These are phyloP conservation scores for Atopsyche davidsoni DNA, from an alignment of 1,140 invertebrate species.

Conservation along the genomic window DNA sequence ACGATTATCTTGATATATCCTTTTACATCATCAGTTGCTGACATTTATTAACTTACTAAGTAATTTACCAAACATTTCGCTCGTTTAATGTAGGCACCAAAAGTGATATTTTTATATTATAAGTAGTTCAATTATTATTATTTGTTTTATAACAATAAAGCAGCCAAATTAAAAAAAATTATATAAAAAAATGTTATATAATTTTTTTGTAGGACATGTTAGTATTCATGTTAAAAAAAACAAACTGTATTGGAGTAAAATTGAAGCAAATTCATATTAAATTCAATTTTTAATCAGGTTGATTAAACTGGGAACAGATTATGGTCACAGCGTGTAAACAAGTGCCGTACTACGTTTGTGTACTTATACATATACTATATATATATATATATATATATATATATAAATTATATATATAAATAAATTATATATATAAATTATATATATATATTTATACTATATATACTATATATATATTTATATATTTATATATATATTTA, in stretches of 20 bases:
- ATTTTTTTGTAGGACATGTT: too few species aligned
- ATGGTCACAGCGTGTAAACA: background rate
- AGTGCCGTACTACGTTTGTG: background rate
- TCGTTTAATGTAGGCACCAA: constrained; percentile 8
- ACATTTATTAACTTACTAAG: background rate
- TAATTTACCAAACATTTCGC: background rate
- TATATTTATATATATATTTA: background rate
- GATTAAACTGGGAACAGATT: background rate
- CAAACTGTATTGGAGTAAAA: too few species aligned
- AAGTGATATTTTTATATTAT: constrained; percentile 1
- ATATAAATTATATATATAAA: background rate
- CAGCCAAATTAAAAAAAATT: too few species aligned
- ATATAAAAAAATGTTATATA: too few species aligned
- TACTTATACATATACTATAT: background rate
- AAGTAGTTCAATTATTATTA: constrained; percentile 1
- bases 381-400: background rate
- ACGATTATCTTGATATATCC: background rate
- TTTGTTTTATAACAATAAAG: background rate
- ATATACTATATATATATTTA: background rate
- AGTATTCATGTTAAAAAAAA: too few species aligned
- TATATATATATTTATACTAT: background rate
- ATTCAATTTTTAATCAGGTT: too few species aligned
- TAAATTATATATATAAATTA: background rate
- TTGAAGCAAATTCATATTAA: too few species aligned
- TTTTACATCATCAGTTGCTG: constrained; percentile 6